Percentiles rank a stretch among this genome's conserved stretches.
Conservation (phyloP, 2,113 vertebrate genomes). For the Chaenocephalus aceratus region DNA sequence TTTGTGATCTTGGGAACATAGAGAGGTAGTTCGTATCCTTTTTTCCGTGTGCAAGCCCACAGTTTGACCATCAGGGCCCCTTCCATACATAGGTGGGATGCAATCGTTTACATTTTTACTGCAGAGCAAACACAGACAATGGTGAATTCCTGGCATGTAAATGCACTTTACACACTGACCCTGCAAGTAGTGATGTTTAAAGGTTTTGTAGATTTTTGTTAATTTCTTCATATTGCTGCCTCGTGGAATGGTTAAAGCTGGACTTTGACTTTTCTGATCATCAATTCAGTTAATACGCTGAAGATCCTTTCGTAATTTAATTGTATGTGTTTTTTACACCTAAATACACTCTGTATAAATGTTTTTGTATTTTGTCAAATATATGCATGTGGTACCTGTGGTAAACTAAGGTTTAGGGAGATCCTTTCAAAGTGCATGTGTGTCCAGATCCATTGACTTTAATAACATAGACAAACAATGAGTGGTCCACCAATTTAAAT, state of each 20-base stretch:
- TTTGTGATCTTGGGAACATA: constrained; percentile 17
- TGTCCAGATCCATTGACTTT: not conserved
- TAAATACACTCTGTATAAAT: not conserved
- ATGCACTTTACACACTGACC: not conserved
- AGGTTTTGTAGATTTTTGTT: not conserved
- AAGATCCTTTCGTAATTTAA: not conserved
- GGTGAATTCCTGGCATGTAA: not conserved
- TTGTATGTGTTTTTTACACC: not conserved
- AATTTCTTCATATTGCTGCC: not conserved
- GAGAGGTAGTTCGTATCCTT: not conserved
- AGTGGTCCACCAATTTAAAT: not conserved
- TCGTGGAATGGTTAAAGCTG: not conserved
- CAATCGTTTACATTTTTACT: constrained; percentile 3
- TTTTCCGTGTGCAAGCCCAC: not conserved
- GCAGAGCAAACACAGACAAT: not conserved
- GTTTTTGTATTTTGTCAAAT: not conserved
- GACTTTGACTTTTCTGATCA: not conserved
- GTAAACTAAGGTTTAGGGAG: not conserved
- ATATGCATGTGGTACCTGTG: not conserved
- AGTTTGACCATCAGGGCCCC: not conserved
- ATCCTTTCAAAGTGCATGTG: not conserved
- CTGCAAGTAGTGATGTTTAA: not conserved
- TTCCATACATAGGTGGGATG: not conserved
- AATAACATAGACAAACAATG: constrained; percentile 5
- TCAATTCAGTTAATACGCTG: not conserved